Conservation (phyloP, 1,140 invertebrate species). For the Leucophenga varia region DNA sequence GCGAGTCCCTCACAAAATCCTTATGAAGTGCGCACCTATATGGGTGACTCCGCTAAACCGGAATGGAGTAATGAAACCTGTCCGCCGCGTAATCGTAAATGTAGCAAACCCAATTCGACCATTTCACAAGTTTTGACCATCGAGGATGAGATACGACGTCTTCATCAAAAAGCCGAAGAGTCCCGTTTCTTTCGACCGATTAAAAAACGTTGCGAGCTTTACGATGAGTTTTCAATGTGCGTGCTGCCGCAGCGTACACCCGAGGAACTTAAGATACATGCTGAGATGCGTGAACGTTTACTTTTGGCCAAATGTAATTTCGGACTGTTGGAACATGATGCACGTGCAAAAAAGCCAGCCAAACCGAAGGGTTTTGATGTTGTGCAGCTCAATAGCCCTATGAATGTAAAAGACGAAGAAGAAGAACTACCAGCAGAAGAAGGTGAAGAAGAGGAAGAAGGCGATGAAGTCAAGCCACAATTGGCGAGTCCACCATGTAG, state of each 20-base stretch:
- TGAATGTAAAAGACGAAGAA: slow-evolving; percentile 28
- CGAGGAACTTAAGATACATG: slow-evolving; percentile 29
- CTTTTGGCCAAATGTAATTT: slow-evolving; percentile 18
- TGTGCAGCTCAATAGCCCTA: slow-evolving; percentile 35
- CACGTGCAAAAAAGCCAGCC: slow-evolving; percentile 1
- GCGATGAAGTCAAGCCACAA: slow-evolving; percentile 32
- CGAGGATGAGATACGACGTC: slow-evolving; percentile 42
- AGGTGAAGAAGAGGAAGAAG: slow-evolving; percentile 25
- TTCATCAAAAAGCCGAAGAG: slow-evolving; percentile 38
- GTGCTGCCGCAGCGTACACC: slow-evolving; percentile 37
- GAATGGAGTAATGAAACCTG: slow-evolving; percentile 38
- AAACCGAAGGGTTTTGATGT: slow-evolving; percentile 26
- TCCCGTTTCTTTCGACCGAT: slow-evolving; percentile 30
- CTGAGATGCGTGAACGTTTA: slow-evolving; percentile 37
- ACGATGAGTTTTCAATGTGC: slow-evolving; percentile 38
- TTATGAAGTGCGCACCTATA: slow-evolving; percentile 45
- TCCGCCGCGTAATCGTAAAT: slow-evolving; percentile 30
- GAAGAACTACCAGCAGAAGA: slow-evolving; percentile 4
- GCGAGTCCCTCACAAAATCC: slow-evolving; percentile 43
- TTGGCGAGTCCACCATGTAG: slow-evolving; percentile 37
- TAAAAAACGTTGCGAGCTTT: slow-evolving; percentile 31
- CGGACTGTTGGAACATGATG: slow-evolving; percentile 37
- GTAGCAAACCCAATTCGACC: slow-evolving; percentile 32
- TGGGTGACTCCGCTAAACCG: slow-evolving; percentile 28
- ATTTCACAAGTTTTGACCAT: slow-evolving; percentile 44